These are phyloP conservation scores for Trididemnum clinides DNA, from an alignment of 23 tunicate genomes.

Conservation along the genomic window DNA sequence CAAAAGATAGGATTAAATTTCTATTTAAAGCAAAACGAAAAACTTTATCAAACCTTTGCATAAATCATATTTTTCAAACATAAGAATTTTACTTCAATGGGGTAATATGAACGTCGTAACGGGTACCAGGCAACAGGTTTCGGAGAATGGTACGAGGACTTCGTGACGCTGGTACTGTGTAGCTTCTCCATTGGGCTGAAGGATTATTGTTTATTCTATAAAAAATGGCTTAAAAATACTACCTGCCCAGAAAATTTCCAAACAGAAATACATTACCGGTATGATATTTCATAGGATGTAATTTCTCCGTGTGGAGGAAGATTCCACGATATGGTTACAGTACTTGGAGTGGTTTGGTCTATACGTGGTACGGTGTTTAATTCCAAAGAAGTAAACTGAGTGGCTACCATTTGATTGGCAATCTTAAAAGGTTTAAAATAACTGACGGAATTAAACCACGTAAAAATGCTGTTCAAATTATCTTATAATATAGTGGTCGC, in stretches of 20 bases:
- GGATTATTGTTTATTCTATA: constrained; percentile 1
- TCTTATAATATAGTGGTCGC: too few species aligned
- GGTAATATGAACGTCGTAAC: constrained; percentile 47
- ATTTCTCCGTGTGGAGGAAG: constrained; percentile 6
- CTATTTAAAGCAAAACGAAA: too few species aligned
- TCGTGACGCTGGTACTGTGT: background rate
- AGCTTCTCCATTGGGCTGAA: constrained; percentile 15
- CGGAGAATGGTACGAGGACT: constrained; percentile 23
- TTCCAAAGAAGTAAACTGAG: constrained; percentile 33
- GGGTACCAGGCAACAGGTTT: constrained; percentile 34
- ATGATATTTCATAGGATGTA: constrained; percentile 41
- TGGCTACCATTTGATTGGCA: too few species aligned
- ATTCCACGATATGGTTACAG: constrained; percentile 39
- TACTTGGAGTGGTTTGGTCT: background rate
- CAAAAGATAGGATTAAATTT: too few species aligned
- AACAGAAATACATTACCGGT: constrained; percentile 13
- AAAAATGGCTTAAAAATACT: background rate
- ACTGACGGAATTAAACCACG: too few species aligned
- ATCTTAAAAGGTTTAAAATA: too few species aligned
- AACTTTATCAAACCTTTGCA: too few species aligned
- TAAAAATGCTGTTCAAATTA: too few species aligned
- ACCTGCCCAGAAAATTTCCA: background rate
- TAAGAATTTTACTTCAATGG: constrained; percentile 44
- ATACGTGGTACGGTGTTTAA: background rate
- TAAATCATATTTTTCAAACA: too few species aligned